Evolutionary conservation across 53 echinoderm and acorn worm species (phyloP), one percentile per base, ranked within the genome.

Genomic region (Apostichopus leukothele): DNA sequence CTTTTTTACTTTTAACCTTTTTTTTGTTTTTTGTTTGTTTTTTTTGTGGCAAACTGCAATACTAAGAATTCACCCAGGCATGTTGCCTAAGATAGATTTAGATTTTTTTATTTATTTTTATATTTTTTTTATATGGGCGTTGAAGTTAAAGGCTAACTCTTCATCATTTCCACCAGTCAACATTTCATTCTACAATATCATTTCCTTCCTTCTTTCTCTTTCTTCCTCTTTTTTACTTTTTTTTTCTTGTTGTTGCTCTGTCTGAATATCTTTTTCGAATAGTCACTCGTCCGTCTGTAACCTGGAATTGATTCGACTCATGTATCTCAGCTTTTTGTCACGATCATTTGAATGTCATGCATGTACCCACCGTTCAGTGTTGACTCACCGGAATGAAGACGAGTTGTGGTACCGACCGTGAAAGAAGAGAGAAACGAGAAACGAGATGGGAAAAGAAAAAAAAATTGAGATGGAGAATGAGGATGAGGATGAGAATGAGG

Each of bases 201-300:
- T 9, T 13, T 13, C 61, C 61, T 61, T 13, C 9, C 13, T 61
- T 61, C 61, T 61, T 88, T 90, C 85, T 85, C 2, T 60, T n/a
- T 80, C 16, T 51, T 39, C 9, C 16, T n/a, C 53, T 21, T 61
- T 61, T 61, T 5, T 27, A 13, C 5, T 9, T 75, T 9, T 18
- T 1, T 75, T 1, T 75, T 75, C 9, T 75, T 75, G 76, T 75
- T 75, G 10, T 76, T 4, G 13, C 10, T 76, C 76, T 19, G 76
- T 76, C 50, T 76, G 11, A 12, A 26, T 76, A 11, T 76, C 16
- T 76, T 12, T 23, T 76, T 19, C 13, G 63, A 11, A 7, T 63
- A 13, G 63, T 63, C 63, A 63, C 12, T 16, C 63, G 63, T 11
- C 16, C 12, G 16, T 63, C 63, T 16, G 63, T 16, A 63, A 16